These are phyloP conservation scores for Charaxes varanes DNA, from an alignment of 1,140 invertebrate genomes.

Conservation along the genomic window DNA sequence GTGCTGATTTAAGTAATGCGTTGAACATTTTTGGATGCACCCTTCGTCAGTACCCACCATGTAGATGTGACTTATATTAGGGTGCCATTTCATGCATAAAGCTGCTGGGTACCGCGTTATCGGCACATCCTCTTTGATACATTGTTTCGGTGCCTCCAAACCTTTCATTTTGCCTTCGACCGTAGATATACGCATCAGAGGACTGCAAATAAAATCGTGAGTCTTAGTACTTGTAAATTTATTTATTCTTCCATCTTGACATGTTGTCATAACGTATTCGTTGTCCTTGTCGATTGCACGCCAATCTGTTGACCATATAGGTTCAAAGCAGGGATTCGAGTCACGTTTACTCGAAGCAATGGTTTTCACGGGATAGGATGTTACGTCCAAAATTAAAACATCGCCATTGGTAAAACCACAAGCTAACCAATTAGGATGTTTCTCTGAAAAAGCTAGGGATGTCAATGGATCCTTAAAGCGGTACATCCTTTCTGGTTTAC, in stretches of 20 bases:
- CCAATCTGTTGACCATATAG: slow-evolving; percentile 79
- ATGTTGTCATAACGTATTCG: slow-evolving; percentile 72
- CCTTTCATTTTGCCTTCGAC: slow-evolving; percentile 79
- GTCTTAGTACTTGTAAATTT: slow-evolving; percentile 72
- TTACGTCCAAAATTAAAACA: slow-evolving; percentile 83
- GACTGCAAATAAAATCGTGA: slow-evolving; percentile 71
- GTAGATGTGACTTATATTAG: slow-evolving; percentile 79
- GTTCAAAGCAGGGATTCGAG: slow-evolving; percentile 77
- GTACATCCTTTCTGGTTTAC: slow-evolving; percentile 84
- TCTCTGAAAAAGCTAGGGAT: slow-evolving; percentile 81
- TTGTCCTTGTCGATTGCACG: slow-evolving; percentile 56
- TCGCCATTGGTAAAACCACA: slow-evolving; percentile 87
- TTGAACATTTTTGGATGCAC: slow-evolving; percentile 84
- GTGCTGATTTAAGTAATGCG: slow-evolving; percentile 78
- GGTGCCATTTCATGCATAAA: slow-evolving; percentile 79
- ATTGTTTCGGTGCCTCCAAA: slow-evolving; percentile 62
- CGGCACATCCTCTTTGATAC: slow-evolving; percentile 68
- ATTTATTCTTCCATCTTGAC: slow-evolving; percentile 77
- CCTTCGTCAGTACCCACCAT: slow-evolving; percentile 90
- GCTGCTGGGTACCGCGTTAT: slow-evolving; percentile 76
- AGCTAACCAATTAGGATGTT: slow-evolving; percentile 82
- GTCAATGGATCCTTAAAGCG: slow-evolving; percentile 81
- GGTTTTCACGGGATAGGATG: slow-evolving; percentile 65
- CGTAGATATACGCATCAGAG: slow-evolving; percentile 78
- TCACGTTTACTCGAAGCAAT: slow-evolving; percentile 73